A percentile compares a stretch with the other conserved stretches of the same genome.
These are phyloP conservation scores for Neolamprologus hecqui DNA, from an alignment of 2,113 vertebrate genomes.

Conservation along the genomic window DNA sequence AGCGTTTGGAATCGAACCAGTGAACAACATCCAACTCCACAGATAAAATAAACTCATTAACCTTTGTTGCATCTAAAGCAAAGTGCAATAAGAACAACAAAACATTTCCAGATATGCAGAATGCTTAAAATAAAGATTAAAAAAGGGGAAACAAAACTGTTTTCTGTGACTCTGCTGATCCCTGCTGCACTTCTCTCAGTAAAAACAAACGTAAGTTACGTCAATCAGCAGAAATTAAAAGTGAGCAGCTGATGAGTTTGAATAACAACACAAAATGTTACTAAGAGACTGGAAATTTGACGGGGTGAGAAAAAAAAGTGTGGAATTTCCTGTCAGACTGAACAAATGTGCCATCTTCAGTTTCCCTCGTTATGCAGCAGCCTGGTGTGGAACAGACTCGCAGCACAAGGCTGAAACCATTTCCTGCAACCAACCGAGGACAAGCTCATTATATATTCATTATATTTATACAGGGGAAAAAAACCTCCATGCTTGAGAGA, in stretches of 20 bases:
- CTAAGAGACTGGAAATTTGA: background rate
- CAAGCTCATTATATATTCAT: background rate
- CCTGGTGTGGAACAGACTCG: rapidly evolving
- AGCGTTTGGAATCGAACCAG: background rate
- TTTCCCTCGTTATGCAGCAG: background rate
- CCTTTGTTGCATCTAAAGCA: background rate
- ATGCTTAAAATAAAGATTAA: background rate
- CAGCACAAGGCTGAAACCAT: background rate
- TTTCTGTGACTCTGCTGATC: background rate
- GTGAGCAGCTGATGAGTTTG: background rate
- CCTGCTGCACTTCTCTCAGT: background rate
- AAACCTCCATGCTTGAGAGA: background rate
- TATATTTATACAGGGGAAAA: rapidly evolving
- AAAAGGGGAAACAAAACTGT: background rate
- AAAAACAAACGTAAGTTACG: rapidly evolving
- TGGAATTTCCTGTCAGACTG: background rate
- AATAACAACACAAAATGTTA: background rate
- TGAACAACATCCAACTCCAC: background rate
- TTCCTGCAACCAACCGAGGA: background rate
- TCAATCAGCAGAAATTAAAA: background rate
- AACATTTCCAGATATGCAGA: background rate
- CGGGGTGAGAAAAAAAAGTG: background rate
- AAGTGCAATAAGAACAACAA: background rate
- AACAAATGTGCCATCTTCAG: background rate
- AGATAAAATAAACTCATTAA: background rate